A percentile compares a stretch with the other conserved stretches of the same genome.
phyloP scores from a whole-genome alignment of 2,888 invertebrate species.

The Cheilosia vernalis region DNA sequence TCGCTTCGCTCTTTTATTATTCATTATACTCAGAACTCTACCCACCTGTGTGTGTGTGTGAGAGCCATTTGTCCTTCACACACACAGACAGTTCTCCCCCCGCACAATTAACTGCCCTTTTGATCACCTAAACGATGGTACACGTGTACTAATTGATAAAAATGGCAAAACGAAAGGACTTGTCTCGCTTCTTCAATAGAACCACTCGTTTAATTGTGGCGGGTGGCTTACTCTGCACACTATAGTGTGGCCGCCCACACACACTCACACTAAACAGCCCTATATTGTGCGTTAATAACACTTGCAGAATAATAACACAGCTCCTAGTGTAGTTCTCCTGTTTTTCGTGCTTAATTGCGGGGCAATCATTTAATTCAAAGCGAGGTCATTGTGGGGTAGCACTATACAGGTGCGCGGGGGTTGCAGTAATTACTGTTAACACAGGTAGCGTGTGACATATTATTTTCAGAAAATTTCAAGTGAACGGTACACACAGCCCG shows the following conservation, averaged over 20 bases:
- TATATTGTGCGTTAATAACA: slow-evolving; percentile 54
- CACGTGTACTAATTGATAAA: slow-evolving; percentile 69
- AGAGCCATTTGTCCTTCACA: slow-evolving; percentile 42
- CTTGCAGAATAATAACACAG: slow-evolving; percentile 35
- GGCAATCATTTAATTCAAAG: slow-evolving; percentile 66
- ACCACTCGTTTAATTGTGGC: slow-evolving; percentile 10
- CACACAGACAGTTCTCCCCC: not conserved
- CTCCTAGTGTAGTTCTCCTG: slow-evolving; percentile 5
- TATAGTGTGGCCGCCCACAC: not conserved
- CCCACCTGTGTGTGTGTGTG: slow-evolving; percentile 14
- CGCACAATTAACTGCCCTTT: slow-evolving; percentile 69
- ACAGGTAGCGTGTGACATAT: slow-evolving; percentile 34
- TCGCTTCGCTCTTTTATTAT: slow-evolving; percentile 43
- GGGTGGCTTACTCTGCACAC: not conserved
- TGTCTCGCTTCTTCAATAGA: not conserved
- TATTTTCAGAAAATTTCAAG: slow-evolving; percentile 15
- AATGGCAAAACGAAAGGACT: slow-evolving; percentile 27
- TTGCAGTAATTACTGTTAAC: slow-evolving; percentile 41
- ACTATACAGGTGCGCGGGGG: slow-evolving; percentile 1
- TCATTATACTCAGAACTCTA: slow-evolving; percentile 31
- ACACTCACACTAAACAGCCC: slow-evolving; percentile 4
- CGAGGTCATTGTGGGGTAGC: slow-evolving; percentile 13
- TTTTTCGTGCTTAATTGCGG: slow-evolving; percentile 55
- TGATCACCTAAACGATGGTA: slow-evolving; percentile 68
- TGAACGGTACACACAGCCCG: not conserved